Conservation (phyloP, 2,797 vertebrate genomes). For the Hephaestus fuliginosus region DNA sequence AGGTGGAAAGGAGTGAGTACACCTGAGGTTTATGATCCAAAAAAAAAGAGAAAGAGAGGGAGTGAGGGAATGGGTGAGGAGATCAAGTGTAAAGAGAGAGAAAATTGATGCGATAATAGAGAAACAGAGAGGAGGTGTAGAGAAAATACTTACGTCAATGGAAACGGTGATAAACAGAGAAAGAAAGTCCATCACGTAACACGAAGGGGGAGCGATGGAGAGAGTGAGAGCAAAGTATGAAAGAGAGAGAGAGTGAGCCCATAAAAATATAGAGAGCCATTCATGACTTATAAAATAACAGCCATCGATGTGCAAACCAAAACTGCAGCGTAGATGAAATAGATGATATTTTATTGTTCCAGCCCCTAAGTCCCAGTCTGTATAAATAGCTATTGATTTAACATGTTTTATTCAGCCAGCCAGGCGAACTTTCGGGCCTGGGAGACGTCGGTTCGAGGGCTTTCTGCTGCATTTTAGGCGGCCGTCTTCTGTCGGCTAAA, state of each 20-base stretch:
- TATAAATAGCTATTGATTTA: slow-evolving; percentile 92
- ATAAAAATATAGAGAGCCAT: slow-evolving; percentile 69
- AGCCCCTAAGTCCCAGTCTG: slow-evolving; percentile 70
- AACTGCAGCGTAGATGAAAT: slow-evolving; percentile 78
- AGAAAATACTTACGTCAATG: slow-evolving; percentile 27
- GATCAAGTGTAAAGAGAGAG: neutral
- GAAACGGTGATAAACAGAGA: slow-evolving; percentile 34
- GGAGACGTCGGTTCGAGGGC: slow-evolving; percentile 76
- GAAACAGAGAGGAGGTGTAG: slow-evolving; percentile 3
- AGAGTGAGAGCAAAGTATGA: neutral
- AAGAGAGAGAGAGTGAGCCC: slow-evolving; percentile 31
- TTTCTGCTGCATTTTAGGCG: slow-evolving; percentile 39
- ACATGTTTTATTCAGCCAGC: slow-evolving; percentile 88
- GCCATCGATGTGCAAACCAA: slow-evolving; percentile 71
- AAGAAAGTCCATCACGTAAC: neutral
- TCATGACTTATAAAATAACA: slow-evolving; percentile 77
- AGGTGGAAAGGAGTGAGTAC: slow-evolving; percentile 3
- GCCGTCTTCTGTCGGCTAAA: slow-evolving; percentile 21
- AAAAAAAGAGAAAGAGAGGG: neutral
- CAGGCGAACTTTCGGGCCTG: slow-evolving; percentile 81
- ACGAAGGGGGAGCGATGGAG: neutral
- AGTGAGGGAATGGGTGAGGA: slow-evolving; percentile 2
- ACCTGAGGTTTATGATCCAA: slow-evolving; percentile 59
- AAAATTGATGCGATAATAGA: slow-evolving; percentile 14
- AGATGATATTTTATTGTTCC: slow-evolving; percentile 80